These are phyloP conservation scores for Meles meles DNA, from an alignment of 2,113 vertebrate genomes.

Conservation along the genomic window DNA sequence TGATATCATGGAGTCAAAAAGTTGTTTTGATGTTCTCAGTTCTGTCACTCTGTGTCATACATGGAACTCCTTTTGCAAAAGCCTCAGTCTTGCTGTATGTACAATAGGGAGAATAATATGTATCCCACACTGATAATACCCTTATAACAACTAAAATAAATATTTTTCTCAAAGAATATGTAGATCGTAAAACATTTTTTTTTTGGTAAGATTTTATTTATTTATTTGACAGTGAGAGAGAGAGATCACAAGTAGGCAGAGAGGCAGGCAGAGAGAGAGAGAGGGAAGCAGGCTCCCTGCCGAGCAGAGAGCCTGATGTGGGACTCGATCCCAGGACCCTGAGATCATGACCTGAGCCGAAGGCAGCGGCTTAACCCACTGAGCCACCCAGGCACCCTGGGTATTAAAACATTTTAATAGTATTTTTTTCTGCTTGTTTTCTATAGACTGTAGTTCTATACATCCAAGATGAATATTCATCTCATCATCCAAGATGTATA, in stretches of 20 bases:
- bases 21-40: neutral
- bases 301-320: no score
- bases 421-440: neutral
- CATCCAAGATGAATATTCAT: no score
- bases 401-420: neutral
- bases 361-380: no score
- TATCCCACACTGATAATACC: neutral
- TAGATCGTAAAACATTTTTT: neutral
- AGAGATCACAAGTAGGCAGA: no score
- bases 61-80: rapidly evolving
- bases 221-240: no score
- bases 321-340: no score
- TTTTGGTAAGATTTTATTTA: no score
- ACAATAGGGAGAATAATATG: neutral
- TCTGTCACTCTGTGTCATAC: rapidly evolving
- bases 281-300: no score
- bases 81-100: neutral
- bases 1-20: neutral
- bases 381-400: no score
- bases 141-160: neutral
- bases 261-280: no score
- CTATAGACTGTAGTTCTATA: neutral
- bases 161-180: neutral
- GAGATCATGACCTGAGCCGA: no score
- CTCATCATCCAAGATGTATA: neutral